A percentile compares a stretch with the other conserved stretches of the same genome.
phyloP scores from a whole-genome alignment of 2,113 vertebrate genomes.

The Mustela lutreola region DNA sequence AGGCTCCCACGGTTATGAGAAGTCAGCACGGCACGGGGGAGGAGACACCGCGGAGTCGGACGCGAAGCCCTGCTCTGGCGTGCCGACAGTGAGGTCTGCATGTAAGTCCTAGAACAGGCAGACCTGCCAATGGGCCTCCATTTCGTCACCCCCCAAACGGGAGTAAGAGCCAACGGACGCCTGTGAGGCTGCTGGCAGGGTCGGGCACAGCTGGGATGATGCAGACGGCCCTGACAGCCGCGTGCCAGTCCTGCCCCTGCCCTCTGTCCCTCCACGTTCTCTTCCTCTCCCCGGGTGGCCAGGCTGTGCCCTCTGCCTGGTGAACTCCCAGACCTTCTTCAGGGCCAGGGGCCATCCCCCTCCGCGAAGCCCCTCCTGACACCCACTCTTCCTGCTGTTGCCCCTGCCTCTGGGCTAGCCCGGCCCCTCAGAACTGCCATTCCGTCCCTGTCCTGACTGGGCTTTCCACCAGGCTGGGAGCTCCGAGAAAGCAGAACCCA shows the following conservation, averaged over 20 bases:
- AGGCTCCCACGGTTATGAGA: neutral
- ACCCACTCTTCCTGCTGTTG: neutral
- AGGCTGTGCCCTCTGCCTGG: neutral
- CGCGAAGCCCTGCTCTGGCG: accelerated
- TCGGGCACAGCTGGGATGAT: accelerated
- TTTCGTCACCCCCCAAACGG: neutral
- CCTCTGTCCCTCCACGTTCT: too few species aligned
- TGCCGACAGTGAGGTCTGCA: neutral
- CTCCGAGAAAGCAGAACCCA: neutral
- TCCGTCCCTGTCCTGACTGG: neutral
- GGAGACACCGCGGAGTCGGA: neutral
- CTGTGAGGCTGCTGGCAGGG: accelerated
- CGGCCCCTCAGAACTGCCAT: too few species aligned
- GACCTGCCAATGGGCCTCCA: accelerated
- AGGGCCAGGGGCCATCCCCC: accelerated
- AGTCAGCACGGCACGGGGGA: accelerated
- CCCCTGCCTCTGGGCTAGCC: neutral
- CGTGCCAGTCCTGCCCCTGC: neutral
- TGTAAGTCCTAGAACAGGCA: neutral
- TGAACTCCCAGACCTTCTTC: neutral
- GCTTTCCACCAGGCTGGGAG: neutral
- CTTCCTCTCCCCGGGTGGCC: accelerated
- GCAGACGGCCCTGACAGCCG: neutral
- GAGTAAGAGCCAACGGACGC: neutral
- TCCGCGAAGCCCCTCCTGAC: neutral